Conservation (phyloP, 92 coral and sea anemone genomes). For the Metridium senile region DNA sequence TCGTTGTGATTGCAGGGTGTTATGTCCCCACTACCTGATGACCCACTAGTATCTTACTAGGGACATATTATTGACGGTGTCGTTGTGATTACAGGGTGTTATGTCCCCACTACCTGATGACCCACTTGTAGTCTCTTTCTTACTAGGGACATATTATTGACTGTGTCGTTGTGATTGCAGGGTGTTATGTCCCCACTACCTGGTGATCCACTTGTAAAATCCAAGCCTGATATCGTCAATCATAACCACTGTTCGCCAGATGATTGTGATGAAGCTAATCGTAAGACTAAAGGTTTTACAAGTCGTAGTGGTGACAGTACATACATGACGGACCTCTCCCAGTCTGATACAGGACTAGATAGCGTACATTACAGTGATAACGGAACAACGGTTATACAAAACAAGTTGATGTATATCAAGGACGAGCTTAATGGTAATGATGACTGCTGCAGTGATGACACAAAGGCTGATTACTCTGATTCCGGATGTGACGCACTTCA, state of each 20-base stretch:
- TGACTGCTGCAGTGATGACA: not conserved
- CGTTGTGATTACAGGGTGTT: too few species aligned
- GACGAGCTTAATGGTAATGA: not conserved
- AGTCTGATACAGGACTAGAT: slow-evolving; percentile 15
- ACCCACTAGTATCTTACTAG: not conserved
- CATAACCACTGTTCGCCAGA: slow-evolving; percentile 21
- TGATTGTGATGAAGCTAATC: slow-evolving; percentile 12
- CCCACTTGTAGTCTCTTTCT: too few species aligned
- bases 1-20: not conserved
- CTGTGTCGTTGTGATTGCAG: not conserved
- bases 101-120: too few species aligned
- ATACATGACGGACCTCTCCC: slow-evolving; percentile 11
- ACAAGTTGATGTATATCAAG: slow-evolving; percentile 4
- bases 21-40: slow-evolving; percentile 5
- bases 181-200: slow-evolving; percentile 1
- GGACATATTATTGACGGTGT: too few species aligned
- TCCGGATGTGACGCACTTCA: not conserved
- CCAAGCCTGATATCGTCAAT: slow-evolving; percentile 3
- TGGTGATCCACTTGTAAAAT: not conserved
- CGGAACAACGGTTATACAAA: not conserved
- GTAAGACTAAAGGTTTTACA: not conserved
- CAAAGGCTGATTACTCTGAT: not conserved
- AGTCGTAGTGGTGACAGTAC: slow-evolving; percentile 14
- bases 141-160: too few species aligned
- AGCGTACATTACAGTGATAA: slow-evolving; percentile 6